phyloP scores from a whole-genome alignment of 2,888 invertebrate species.

The Leptinotarsa peninsularis region DNA sequence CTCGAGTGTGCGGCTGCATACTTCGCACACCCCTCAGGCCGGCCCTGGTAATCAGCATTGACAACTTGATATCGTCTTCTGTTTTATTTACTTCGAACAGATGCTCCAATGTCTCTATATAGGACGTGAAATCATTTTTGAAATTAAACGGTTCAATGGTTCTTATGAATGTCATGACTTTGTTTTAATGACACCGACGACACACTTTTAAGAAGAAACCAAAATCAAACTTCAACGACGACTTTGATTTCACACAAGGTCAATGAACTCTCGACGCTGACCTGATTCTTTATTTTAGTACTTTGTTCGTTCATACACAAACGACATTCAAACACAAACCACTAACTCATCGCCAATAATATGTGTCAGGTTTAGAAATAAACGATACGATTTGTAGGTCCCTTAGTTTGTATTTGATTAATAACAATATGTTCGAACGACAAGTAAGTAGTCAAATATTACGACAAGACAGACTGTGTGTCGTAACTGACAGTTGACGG shows the following conservation, averaged over 20 bases:
- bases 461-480: no score
- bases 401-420: no score
- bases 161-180: constrained; percentile 12
- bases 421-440: no score
- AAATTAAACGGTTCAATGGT: constrained; percentile 14
- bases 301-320: neutral
- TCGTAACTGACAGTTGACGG: no score
- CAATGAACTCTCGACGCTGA: constrained; percentile 9
- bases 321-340: no score
- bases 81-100: neutral
- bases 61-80: constrained; percentile 4
- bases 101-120: constrained; percentile 17
- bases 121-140: neutral
- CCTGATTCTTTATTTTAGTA: neutral
- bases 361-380: no score
- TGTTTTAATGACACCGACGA: neutral
- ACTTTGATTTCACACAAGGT: constrained; percentile 8
- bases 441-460: no score
- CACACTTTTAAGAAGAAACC: neutral
- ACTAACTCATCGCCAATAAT: no score
- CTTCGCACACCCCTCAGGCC: no score
- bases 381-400: no score
- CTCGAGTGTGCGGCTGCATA: no score
- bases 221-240: neutral
- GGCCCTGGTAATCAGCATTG: constrained; percentile 18